Conservation (phyloP, 2,888 invertebrate species). For the Chymomyza fuscimana region DNA sequence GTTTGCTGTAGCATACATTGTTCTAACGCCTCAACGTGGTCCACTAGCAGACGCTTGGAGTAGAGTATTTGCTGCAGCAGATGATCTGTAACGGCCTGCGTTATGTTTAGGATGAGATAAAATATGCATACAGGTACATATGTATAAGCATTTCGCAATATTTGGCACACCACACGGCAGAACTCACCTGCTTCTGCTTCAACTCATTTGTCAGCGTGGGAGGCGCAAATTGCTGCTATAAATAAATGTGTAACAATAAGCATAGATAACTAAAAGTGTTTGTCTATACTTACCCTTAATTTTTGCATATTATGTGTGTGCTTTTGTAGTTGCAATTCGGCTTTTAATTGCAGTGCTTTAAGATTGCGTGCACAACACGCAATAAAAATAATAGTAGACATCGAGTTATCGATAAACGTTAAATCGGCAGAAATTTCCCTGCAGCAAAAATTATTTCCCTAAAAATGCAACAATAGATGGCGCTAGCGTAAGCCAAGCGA, state of each 20-base stretch:
- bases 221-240: slow-evolving; percentile 39
- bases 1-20: slow-evolving; percentile 61
- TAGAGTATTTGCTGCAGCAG: slow-evolving; percentile 74
- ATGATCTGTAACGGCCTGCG: slow-evolving; percentile 64
- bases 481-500: not conserved
- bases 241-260: not conserved
- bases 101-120: not conserved
- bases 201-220: slow-evolving; percentile 68
- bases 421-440: not conserved
- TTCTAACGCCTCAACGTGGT: slow-evolving; percentile 79
- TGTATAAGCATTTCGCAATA: slow-evolving; percentile 7
- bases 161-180: slow-evolving; percentile 11
- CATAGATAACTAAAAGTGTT: not conserved
- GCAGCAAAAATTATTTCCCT: not conserved
- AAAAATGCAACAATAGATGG: not conserved
- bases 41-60: slow-evolving; percentile 77
- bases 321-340: slow-evolving; percentile 14
- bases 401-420: not conserved
- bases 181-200: slow-evolving; percentile 75
- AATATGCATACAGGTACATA: not conserved
- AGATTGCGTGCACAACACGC: not conserved
- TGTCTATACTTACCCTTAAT: slow-evolving; percentile 30
- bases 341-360: slow-evolving; percentile 24
- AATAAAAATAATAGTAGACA: not conserved
- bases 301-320: slow-evolving; percentile 37